Conservation (phyloP, 2,113 vertebrate species). For the Ctenodactylus gundi region DNA sequence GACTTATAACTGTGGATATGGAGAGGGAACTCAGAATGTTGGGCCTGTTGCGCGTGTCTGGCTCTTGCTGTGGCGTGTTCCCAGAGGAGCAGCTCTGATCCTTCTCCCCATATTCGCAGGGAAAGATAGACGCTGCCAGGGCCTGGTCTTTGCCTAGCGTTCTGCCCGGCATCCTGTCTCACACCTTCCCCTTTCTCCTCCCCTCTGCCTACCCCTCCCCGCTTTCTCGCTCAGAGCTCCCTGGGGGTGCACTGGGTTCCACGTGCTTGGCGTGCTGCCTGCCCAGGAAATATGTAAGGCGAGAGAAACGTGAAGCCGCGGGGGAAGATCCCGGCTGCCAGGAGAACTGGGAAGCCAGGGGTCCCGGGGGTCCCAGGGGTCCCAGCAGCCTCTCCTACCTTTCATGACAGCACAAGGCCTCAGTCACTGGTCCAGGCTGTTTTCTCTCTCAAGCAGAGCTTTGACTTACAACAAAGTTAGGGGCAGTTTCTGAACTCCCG, state of each 20-base stretch:
- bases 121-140: not conserved
- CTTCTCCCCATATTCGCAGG: not conserved
- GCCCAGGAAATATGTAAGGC: not conserved
- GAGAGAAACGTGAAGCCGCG: no score
- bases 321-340: not conserved
- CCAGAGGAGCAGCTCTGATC: not conserved
- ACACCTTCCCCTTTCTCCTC: fast-evolving
- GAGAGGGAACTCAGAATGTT: not conserved
- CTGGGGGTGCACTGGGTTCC: not conserved
- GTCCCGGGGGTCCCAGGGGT: not conserved
- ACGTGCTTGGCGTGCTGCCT: not conserved
- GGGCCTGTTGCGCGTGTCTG: not conserved
- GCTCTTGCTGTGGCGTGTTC: not conserved
- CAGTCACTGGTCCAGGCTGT: not conserved
- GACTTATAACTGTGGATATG: not conserved
- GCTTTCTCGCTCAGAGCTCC: no score
- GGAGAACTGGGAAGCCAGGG: not conserved
- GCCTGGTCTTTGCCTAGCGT: fast-evolving
- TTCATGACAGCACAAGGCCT: not conserved
- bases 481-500: not conserved
- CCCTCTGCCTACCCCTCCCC: not conserved
- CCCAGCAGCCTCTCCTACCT: no score
- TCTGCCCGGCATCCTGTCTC: not conserved
- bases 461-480: not conserved
- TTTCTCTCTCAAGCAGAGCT: not conserved